Percentiles rank a stretch among this genome's conserved stretches.
Evolutionary conservation across 2,113 vertebrate species (phyloP).

Genomic region (Echinops telfairi): DNA sequence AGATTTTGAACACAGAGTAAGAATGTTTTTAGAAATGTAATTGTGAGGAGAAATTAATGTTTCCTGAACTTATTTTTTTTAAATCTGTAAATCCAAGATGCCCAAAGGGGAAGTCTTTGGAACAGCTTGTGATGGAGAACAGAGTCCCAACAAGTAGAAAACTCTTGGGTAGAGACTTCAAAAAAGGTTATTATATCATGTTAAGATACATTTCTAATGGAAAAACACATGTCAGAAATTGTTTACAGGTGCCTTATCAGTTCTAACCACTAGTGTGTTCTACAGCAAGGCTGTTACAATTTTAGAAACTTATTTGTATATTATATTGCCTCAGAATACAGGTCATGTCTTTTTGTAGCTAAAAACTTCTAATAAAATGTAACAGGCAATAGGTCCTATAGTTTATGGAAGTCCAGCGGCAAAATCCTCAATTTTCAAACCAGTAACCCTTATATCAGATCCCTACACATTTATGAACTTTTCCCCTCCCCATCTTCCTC

Average conservation of each 20-base stretch:
- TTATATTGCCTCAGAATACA: conserved; percentile 51
- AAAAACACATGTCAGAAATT: conserved; percentile 33
- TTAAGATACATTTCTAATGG: conserved; percentile 43
- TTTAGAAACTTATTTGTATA: conserved; percentile 56
- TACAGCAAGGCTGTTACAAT: conserved; percentile 33
- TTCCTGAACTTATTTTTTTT: conserved; percentile 52
- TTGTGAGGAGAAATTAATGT: conserved; percentile 10
- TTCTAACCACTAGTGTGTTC: background rate
- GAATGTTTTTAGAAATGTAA: background rate
- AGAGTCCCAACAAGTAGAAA: conserved; percentile 42
- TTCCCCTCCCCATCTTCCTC: background rate
- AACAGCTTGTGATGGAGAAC: conserved; percentile 31
- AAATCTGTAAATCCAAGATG: conserved; percentile 44
- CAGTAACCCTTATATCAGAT: conserved; percentile 37
- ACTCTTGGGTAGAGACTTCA: conserved; percentile 18
- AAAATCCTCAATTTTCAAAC: conserved; percentile 65
- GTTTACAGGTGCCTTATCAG: conserved; percentile 49
- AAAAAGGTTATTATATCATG: conserved; percentile 39
- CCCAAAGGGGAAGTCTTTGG: conserved; percentile 52
- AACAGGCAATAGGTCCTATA: conserved; percentile 47
- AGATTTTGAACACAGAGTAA: background rate
- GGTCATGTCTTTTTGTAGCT: conserved; percentile 40
- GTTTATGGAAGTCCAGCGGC: conserved; percentile 37
- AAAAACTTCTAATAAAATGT: conserved; percentile 52
- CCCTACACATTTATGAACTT: background rate